These are phyloP conservation scores for Capricornis sumatraensis DNA, from an alignment of 2,113 vertebrate species.

Conservation along the genomic window DNA sequence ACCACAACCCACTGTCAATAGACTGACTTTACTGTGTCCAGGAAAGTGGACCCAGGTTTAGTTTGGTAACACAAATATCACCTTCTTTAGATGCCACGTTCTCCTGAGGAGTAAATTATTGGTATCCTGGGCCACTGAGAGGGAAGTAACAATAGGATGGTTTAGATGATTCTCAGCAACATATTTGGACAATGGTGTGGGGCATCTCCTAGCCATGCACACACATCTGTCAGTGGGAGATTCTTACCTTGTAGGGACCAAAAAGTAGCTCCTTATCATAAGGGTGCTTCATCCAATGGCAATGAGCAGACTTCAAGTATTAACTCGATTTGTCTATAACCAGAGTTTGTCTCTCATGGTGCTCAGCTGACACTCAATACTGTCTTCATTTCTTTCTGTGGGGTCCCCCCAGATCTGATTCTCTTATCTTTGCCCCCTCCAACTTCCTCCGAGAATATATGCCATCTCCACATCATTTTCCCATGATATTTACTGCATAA, in stretches of 20 bases:
- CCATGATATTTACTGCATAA: neutral
- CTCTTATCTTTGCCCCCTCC: neutral
- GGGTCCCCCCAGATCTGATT: neutral
- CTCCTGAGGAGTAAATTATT: neutral
- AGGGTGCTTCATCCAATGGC: neutral
- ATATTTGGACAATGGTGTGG: neutral
- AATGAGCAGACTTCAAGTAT: neutral
- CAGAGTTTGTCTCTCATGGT: neutral
- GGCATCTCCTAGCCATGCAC: neutral
- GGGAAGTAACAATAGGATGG: neutral
- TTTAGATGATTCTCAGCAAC: neutral
- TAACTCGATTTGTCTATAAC: neutral
- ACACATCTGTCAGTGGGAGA: neutral
- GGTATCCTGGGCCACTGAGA: neutral
- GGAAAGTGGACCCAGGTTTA: neutral
- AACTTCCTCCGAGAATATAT: neutral
- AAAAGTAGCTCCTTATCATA: neutral
- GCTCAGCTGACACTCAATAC: neutral
- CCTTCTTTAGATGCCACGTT: neutral
- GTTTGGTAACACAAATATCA: neutral
- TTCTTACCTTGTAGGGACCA: neutral
- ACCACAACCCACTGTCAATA: neutral
- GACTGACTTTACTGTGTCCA: neutral
- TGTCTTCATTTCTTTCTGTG: neutral
- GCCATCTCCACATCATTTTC: neutral